Evolutionary conservation across 2,888 invertebrate genomes (phyloP), one percentile per base, ranked within the genome.

Genomic region (Lepidochrysops patricia): DNA sequence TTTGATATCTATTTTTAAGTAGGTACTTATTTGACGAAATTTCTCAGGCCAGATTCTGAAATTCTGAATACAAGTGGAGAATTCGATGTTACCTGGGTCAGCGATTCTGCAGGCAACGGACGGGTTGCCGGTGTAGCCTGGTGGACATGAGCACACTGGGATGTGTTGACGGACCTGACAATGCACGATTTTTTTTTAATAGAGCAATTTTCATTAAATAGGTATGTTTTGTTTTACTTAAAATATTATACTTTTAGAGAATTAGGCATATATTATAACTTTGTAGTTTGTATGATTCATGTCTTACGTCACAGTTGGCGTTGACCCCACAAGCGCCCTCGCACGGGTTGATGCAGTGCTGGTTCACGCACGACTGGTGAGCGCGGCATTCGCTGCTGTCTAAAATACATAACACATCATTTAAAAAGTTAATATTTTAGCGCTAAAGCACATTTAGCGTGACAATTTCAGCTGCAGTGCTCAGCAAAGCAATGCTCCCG

Each of bases 281-380:
- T n/a, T n/a, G n/a, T n/a, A n/a, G n/a, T n/a, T n/a, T n/a, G n/a
- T n/a, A n/a, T n/a, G n/a, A n/a, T n/a, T n/a, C n/a, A n/a, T n/a
- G n/a, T 74, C 82, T 80, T 62, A 94, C 94, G 63, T 94, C 92
- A 75, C 96, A 96, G 68, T 94, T 90, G 25, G 96, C 94, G 73
- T 94, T 94, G 29, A 84, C 70, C 12, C 96, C 96, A 69, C 96
- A 96, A 25, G 92, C 90, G 15, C 93, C 93, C 6, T 92, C 90
- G 72, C 96, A 96, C 2, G 95, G 95, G 79, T 95, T 94, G 58
- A 95, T 90, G 74, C 96, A 96, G 62, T 92, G 92, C 72, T 94
- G 94, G 76, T 94, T 93, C 62, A 92, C 91, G 75, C 96, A 97
- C 23, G 93, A 91, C 70, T 91, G 91, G 74, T 93, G 92, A 26